Conservation (phyloP, 2,888 invertebrate species). For the Miltochrista miniata region DNA sequence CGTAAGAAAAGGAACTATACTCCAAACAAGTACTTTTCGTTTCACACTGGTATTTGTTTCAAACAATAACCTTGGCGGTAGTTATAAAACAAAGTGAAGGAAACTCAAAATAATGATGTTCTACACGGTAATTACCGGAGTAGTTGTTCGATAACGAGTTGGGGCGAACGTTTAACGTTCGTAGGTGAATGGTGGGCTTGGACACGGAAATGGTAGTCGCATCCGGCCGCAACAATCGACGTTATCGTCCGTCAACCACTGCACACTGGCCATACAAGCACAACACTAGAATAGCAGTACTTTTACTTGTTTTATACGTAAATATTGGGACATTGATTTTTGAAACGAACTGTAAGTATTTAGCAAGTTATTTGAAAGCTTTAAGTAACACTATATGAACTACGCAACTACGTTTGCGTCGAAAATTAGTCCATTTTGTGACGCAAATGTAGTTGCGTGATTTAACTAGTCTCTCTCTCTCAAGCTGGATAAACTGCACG, state of each 20-base stretch:
- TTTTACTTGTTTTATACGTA: background rate
- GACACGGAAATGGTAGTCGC: constrained; percentile 68
- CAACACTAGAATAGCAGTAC: constrained; percentile 18
- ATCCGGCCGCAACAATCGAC: constrained; percentile 73
- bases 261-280: constrained; percentile 36
- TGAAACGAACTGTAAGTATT: too few relatives aligned
- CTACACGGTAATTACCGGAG: constrained; percentile 47
- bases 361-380: too few relatives aligned
- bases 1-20: too few relatives aligned
- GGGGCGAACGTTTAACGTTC: constrained; percentile 42
- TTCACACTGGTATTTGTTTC: constrained; percentile 17
- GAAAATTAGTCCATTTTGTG: too few relatives aligned
- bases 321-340: background rate
- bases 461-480: too few relatives aligned
- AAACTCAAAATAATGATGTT: constrained; percentile 34
- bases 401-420: too few relatives aligned
- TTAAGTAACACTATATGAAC: too few relatives aligned
- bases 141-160: constrained; percentile 55
- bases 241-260: constrained; percentile 34
- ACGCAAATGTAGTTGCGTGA: too few relatives aligned
- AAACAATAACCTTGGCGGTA: constrained; percentile 16
- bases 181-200: constrained; percentile 59
- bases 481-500: too few relatives aligned
- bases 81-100: constrained; percentile 20
- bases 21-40: too few relatives aligned